Conservation (phyloP, 2,888 invertebrate species). For the Argynnis bischoffii region DNA sequence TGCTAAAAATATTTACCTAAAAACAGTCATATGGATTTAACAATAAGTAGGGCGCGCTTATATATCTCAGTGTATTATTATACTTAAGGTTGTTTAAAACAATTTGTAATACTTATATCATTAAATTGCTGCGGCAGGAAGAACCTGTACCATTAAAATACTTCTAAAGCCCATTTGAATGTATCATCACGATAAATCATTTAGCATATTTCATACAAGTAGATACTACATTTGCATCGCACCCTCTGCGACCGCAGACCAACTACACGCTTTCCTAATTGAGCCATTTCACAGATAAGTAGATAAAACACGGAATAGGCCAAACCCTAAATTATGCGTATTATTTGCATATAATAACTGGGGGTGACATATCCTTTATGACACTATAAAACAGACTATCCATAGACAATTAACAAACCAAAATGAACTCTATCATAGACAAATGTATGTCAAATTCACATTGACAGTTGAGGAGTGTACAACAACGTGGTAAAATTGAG, state of each 20-base stretch:
- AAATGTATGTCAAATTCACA: neutral
- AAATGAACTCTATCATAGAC: constrained; percentile 31
- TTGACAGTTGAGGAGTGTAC: constrained; percentile 24
- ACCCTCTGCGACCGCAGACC: constrained; percentile 46
- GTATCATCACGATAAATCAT: constrained; percentile 67
- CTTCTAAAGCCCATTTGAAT: constrained; percentile 27
- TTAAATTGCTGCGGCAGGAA: no score
- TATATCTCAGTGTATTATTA: no score
- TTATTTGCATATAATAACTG: constrained; percentile 81
- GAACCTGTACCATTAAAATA: constrained; percentile 4
- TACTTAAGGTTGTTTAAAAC: no score
- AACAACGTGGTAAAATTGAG: constrained; percentile 37
- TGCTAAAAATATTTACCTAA: no score
- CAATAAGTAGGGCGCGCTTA: no score
- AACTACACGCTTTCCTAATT: constrained; percentile 70
- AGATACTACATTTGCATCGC: constrained; percentile 61
- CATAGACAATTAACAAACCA: constrained; percentile 24
- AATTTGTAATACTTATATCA: no score
- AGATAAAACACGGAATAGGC: constrained; percentile 78
- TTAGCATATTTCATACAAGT: constrained; percentile 71
- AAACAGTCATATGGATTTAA: no score
- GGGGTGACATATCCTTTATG: constrained; percentile 60
- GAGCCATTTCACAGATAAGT: constrained; percentile 81
- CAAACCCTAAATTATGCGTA: constrained; percentile 76
- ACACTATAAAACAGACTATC: constrained; percentile 19